Evolutionary conservation across 2,797 vertebrate genomes (phyloP), one percentile per base, ranked within the genome.

Genomic region (Pseudomugil tenellus): DNA sequence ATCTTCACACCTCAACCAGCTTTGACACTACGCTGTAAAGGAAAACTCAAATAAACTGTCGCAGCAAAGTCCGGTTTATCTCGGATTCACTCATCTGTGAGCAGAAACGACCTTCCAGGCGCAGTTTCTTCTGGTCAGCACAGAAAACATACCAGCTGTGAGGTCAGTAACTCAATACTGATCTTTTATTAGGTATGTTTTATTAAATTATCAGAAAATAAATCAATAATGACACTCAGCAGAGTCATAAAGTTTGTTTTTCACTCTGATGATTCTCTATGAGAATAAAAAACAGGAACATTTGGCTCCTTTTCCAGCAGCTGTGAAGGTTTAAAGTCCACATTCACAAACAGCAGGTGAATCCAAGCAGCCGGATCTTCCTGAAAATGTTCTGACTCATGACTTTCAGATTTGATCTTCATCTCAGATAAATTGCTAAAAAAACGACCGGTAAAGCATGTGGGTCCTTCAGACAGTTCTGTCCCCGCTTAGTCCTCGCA

Each of bases 191-290:
- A 8, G 1, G 13, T 1, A 23, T 62, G 29, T 49, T 26, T 41
- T 8, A 37, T 57, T 57, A 66, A 37, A 58, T 67, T n/a, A 67
- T 48, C 19, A 46, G 21, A 48, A 48, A 46, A 11, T 21, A 10
- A 34, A 23, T 19, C n/a, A 23, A 48, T 25, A 26, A 26, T 6
- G 13, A 52, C 12, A 52, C 10, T 12, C 46, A 49, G 21, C 46
- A 49, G 46, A 52, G 49, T 28, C 14, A 2, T 16, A 6, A 14
- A 3, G 21, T 49, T 4, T 52, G 1, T 12, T 23, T 49, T 4
- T 13, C 25, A 25, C 48, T 23, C 48, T 26, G 48, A 51, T 14
- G 12, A 51, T 26, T 26, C 12, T 49, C 46, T 21, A 23, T 17
- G 41, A 10, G 6, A 61, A 43, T 43, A 43, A 43, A 41, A 35